Evolutionary conservation across 2,113 vertebrate genomes (phyloP).

Genomic region (Terrapene triunguis): DNA sequence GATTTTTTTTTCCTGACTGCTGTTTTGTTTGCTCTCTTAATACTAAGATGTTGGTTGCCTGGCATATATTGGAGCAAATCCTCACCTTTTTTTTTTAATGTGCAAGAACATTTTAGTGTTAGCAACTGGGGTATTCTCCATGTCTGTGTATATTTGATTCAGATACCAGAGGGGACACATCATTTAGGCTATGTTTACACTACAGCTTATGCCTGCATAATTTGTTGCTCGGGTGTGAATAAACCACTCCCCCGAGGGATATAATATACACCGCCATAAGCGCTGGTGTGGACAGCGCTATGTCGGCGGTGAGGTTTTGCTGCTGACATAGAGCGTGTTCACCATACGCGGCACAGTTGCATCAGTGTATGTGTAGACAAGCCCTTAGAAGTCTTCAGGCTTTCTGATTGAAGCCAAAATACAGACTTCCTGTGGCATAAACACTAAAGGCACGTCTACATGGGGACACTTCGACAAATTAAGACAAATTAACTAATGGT

Average conservation of each 20-base stretch:
- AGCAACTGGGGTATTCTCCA: background rate
- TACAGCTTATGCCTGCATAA: no score
- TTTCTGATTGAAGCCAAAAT: background rate
- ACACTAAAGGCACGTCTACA: background rate
- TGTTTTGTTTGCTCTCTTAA: background rate
- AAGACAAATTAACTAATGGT: slow-evolving; percentile 59
- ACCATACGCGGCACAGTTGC: no score
- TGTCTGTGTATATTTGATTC: background rate
- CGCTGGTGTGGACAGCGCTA: no score
- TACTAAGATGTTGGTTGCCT: background rate
- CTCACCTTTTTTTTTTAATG: background rate
- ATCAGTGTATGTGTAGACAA: no score
- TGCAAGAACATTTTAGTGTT: background rate
- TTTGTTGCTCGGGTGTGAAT: no score
- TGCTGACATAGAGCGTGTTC: no score
- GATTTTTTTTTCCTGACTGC: background rate
- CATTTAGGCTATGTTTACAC: background rate
- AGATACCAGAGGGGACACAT: fast-evolving
- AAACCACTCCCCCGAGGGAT: no score
- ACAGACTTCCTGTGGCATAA: slow-evolving; percentile 9
- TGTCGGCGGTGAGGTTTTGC: no score
- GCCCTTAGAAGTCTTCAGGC: background rate
- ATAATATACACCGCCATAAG: no score
- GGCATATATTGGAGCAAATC: background rate
- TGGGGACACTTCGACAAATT: background rate